Conservation (phyloP, 1,140 invertebrate species). For the Macrosteles quadrilineatus region DNA sequence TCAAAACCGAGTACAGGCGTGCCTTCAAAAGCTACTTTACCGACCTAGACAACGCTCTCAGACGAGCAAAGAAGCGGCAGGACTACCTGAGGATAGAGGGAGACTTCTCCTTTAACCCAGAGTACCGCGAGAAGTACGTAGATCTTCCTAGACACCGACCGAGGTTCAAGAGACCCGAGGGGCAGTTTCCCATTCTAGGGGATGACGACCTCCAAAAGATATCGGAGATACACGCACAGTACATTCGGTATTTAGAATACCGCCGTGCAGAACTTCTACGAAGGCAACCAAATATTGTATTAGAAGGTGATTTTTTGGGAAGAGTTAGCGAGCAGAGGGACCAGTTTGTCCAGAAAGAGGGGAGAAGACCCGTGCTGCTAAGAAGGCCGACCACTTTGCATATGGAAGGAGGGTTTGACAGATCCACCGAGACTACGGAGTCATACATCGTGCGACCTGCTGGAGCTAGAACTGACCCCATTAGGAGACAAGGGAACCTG, state of each 20-base stretch:
- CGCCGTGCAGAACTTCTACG: constrained; percentile 9
- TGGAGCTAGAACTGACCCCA: not conserved
- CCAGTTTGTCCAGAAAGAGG: constrained; percentile 13
- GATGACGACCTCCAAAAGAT: constrained; percentile 7
- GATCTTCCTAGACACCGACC: constrained; percentile 33
- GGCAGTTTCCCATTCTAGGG: not conserved
- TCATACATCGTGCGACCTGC: constrained; percentile 33
- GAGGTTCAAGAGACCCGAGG: constrained; percentile 16
- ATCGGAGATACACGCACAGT: constrained; percentile 27
- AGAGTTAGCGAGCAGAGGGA: constrained; percentile 31
- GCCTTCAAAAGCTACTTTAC: constrained; percentile 30
- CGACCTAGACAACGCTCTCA: not conserved
- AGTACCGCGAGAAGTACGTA: constrained; percentile 37
- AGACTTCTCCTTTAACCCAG: constrained; percentile 27
- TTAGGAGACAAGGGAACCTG: constrained; percentile 21
- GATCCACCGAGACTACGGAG: constrained; percentile 33
- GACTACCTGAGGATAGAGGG: constrained; percentile 34
- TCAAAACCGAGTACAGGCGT: constrained; percentile 39
- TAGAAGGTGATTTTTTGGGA: constrained; percentile 35
- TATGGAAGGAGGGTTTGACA: constrained; percentile 37
- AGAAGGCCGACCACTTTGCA: constrained; percentile 38
- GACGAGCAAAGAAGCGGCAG: constrained; percentile 20
- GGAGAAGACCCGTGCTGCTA: constrained; percentile 28
- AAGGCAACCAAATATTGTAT: constrained; percentile 21
- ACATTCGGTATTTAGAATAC: constrained; percentile 17